These are phyloP conservation scores for Maniola jurtina DNA, from an alignment of 1,140 invertebrate species.

Conservation along the genomic window DNA sequence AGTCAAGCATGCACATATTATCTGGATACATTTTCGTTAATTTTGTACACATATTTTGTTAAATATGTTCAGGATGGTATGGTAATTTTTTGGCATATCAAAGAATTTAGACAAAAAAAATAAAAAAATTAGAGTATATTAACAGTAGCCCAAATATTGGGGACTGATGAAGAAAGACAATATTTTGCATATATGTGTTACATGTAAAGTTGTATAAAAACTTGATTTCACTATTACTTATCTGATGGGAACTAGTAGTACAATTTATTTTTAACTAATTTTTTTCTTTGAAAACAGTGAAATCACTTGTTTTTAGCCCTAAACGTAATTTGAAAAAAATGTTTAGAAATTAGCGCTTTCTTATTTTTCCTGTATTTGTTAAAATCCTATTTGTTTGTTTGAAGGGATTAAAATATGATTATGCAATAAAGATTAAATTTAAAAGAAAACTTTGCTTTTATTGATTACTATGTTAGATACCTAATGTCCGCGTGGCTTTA, in stretches of 20 bases:
- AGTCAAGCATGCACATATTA: not conserved
- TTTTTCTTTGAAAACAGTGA: not conserved
- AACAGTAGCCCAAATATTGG: conserved; percentile 23
- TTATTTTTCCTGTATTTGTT: conserved; percentile 44
- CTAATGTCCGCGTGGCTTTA: not conserved
- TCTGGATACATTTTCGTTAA: not conserved
- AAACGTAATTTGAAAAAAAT: conserved; percentile 1
- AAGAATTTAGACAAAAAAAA: conserved; percentile 21
- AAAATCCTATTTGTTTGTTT: conserved; percentile 52
- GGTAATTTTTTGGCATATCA: conserved; percentile 42
- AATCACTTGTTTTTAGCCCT: conserved; percentile 14
- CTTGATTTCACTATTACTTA: not conserved
- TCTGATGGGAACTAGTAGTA: not conserved
- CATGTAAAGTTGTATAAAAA: conserved; percentile 18
- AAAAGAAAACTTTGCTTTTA: conserved; percentile 31
- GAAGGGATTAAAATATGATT: conserved; percentile 52
- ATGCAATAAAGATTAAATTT: conserved; percentile 57
- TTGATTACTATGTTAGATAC: not conserved
- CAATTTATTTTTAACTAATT: not conserved
- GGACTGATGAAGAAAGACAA: conserved; percentile 61
- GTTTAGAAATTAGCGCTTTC: conserved; percentile 25
- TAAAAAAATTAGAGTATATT: conserved; percentile 12
- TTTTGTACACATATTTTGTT: conserved; percentile 10
- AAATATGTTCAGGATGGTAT: conserved; percentile 12
- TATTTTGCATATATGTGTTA: conserved; percentile 44